Conservation (phyloP, 2,113 vertebrate genomes). For the Petroica traversi region DNA sequence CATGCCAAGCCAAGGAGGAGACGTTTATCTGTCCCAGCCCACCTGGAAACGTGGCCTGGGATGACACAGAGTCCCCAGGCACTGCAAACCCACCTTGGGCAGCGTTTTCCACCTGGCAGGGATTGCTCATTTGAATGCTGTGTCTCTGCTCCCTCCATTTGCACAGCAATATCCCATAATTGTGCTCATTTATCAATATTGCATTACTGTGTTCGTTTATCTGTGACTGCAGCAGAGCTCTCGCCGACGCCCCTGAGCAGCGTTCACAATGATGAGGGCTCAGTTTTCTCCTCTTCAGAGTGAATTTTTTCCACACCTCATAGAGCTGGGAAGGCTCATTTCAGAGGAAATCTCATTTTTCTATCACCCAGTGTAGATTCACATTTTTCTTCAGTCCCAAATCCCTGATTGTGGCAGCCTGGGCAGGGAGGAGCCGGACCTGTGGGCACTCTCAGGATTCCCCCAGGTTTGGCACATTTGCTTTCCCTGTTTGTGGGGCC, state of each 20-base stretch:
- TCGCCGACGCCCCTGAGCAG: not conserved
- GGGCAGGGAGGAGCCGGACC: not conserved
- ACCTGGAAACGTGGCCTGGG: not conserved
- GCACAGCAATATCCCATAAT: not conserved
- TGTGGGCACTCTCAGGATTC: not conserved
- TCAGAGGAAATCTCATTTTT: not conserved
- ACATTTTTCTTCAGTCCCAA: not conserved
- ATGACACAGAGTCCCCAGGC: not conserved
- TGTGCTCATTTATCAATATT: not conserved
- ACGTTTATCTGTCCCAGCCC: not conserved
- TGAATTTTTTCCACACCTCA: not conserved
- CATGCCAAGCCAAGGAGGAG: fast-evolving
- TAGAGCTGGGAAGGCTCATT: not conserved
- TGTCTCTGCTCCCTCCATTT: not conserved
- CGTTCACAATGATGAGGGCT: fast-evolving
- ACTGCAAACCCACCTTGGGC: not conserved
- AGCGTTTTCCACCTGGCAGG: fast-evolving
- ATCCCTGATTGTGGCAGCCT: not conserved
- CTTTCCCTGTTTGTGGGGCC: not conserved
- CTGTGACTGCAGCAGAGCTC: not conserved
- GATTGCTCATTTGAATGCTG: not conserved
- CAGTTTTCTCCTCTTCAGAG: not conserved
- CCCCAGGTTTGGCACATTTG: not conserved
- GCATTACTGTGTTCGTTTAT: not conserved
- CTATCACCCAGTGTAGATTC: not conserved